These are phyloP conservation scores for Nowickia ferox DNA, from an alignment of 2,888 invertebrate genomes.

Conservation along the genomic window DNA sequence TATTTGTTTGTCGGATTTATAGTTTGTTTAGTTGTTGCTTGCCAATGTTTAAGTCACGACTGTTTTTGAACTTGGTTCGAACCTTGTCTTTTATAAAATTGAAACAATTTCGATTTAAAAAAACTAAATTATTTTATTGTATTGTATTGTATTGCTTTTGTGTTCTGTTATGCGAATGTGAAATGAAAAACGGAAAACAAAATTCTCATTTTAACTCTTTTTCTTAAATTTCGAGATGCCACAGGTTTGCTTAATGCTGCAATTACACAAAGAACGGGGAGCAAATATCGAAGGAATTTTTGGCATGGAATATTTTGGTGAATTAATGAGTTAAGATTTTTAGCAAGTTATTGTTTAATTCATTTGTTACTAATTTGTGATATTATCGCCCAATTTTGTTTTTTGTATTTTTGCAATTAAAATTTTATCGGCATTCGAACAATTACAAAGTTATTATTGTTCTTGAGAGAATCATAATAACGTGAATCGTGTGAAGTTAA, in stretches of 20 bases:
- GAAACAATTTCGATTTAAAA: slow-evolving; percentile 71
- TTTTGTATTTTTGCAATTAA: too few species aligned
- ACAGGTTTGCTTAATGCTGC: neutral
- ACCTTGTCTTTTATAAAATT: slow-evolving; percentile 79
- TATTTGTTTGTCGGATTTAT: slow-evolving; percentile 18
- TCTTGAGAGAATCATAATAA: too few species aligned
- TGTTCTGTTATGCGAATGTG: slow-evolving; percentile 43
- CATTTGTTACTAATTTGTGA: too few species aligned
- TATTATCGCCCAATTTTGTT: too few species aligned
- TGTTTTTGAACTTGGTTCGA: slow-evolving; percentile 77
- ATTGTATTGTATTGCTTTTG: slow-evolving; percentile 20
- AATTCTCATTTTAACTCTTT: slow-evolving; percentile 44
- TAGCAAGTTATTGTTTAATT: too few species aligned
- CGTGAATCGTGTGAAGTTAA: too few species aligned
- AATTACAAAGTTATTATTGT: too few species aligned
- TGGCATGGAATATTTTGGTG: too few species aligned
- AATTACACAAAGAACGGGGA: neutral
- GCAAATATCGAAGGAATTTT: neutral
- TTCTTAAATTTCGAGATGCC: slow-evolving; percentile 32
- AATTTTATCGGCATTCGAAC: too few species aligned
- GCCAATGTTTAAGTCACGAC: slow-evolving; percentile 77
- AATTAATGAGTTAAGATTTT: too few species aligned
- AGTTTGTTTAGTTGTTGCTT: slow-evolving; percentile 71
- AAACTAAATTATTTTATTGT: slow-evolving; percentile 30
- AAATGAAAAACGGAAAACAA: slow-evolving; percentile 28